phyloP scores from a whole-genome alignment of 2,888 invertebrate species.

The Allacma fusca region DNA sequence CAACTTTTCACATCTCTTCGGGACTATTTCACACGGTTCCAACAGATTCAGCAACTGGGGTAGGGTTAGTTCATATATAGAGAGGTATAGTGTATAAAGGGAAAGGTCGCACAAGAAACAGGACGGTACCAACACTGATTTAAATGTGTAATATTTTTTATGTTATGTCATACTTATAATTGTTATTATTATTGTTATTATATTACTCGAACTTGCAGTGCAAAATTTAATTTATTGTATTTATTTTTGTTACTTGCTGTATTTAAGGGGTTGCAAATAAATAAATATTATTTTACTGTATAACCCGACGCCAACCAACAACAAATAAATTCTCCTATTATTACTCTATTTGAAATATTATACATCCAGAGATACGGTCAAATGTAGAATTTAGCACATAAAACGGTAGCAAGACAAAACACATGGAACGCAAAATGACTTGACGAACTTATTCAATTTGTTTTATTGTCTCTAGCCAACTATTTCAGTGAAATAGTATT shows the following conservation, averaged over 20 bases:
- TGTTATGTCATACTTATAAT: neutral
- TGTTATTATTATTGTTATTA: neutral
- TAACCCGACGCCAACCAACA: neutral
- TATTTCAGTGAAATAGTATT: neutral
- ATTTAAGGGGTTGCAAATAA: neutral
- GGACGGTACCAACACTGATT: neutral
- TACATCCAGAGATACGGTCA: too few relatives aligned
- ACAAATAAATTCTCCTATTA: neutral
- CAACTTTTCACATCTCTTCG: conserved; percentile 21
- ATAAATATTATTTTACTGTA: too few relatives aligned
- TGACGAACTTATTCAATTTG: neutral
- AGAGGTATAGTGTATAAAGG: neutral
- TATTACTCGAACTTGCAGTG: neutral
- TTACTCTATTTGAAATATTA: too few relatives aligned
- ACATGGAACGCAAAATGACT: neutral
- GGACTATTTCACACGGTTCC: conserved; percentile 23
- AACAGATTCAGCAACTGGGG: conserved; percentile 11
- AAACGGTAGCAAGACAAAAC: too few relatives aligned
- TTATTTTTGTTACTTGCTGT: neutral
- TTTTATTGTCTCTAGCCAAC: neutral
- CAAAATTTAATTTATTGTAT: neutral
- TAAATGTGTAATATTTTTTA: neutral
- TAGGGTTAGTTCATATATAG: neutral
- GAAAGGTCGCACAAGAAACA: neutral
- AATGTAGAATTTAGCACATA: too few relatives aligned